Evolutionary conservation across 2,797 vertebrate genomes (phyloP).

Genomic region (Malurus leucopterus): DNA sequence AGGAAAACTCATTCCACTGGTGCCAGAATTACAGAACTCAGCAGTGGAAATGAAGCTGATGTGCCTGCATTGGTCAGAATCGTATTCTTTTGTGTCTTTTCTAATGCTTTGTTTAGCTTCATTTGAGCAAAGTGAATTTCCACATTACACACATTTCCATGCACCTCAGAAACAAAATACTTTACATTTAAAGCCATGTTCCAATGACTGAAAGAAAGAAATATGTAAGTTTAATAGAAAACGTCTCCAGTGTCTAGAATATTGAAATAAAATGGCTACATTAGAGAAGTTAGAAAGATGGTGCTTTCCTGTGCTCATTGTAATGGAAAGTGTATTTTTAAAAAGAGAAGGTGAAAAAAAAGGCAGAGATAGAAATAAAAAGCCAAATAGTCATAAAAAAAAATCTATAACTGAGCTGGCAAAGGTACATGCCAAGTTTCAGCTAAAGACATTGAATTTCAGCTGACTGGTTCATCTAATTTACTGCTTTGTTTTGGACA

Average conservation of each 20-base stretch:
- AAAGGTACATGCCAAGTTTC: constrained; percentile 45
- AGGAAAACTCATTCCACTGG: not conserved
- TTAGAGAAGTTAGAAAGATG: not conserved
- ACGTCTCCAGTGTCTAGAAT: not conserved
- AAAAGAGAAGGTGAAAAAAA: not conserved
- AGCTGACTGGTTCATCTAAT: constrained; percentile 58
- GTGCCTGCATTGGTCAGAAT: not conserved
- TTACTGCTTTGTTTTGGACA: constrained; percentile 67
- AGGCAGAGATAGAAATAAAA: not conserved
- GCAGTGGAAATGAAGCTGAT: not conserved
- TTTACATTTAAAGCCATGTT: not conserved
- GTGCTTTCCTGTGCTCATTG: not conserved
- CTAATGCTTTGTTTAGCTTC: not conserved
- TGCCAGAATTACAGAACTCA: not conserved
- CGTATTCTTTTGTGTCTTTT: not conserved
- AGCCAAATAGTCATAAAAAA: not conserved
- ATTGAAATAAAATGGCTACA: constrained; percentile 5
- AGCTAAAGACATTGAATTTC: constrained; percentile 44
- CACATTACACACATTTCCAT: not conserved
- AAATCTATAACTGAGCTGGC: constrained; percentile 35
- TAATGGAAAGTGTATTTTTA: constrained; percentile 31
- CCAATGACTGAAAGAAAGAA: not conserved
- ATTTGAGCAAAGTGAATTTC: constrained; percentile 7
- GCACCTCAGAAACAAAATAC: not conserved
- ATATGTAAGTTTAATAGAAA: not conserved